Percentiles rank a stretch among this genome's conserved stretches.
Evolutionary conservation across 2,888 invertebrate genomes (phyloP).

Genomic region (Trilocha varians): DNA sequence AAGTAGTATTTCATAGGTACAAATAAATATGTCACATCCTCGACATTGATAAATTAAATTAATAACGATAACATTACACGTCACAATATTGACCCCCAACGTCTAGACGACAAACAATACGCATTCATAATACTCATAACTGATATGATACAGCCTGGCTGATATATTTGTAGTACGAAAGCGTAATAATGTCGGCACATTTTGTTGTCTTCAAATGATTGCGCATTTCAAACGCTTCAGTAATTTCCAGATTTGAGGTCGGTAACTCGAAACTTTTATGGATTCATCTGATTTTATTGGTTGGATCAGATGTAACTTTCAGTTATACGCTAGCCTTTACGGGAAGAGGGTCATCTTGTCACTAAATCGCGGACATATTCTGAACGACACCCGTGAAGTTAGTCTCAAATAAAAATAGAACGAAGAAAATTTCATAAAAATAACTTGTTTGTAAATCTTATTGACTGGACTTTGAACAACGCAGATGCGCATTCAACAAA

Average conservation of each 20-base stretch:
- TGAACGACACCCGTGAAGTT: conserved; percentile 13
- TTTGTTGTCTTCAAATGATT: conserved; percentile 10
- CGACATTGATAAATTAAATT: conserved; percentile 11
- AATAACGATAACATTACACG: conserved; percentile 18
- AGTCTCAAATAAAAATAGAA: conserved; percentile 15
- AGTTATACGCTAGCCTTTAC: conserved; percentile 13
- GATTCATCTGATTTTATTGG: conserved; percentile 21
- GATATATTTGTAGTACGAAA: neutral
- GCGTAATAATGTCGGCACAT: neutral
- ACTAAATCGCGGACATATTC: conserved; percentile 12
- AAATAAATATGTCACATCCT: conserved; percentile 19
- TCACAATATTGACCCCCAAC: conserved; percentile 18
- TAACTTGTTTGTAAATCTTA: conserved; percentile 19
- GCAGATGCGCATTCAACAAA: conserved; percentile 23
- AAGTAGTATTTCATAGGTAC: no score
- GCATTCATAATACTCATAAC: neutral
- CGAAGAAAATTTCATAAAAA: conserved; percentile 14
- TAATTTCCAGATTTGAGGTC: conserved; percentile 22
- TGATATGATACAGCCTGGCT: neutral
- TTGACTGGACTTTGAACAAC: conserved; percentile 34
- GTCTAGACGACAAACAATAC: conserved; percentile 17
- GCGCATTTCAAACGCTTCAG: conserved; percentile 37
- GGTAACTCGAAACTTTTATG: conserved; percentile 21
- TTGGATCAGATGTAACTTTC: conserved; percentile 27
- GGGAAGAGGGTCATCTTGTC: conserved; percentile 6